These are phyloP conservation scores for Crotalus horridus DNA, from an alignment of 2,113 vertebrate genomes.

Conservation along the genomic window DNA sequence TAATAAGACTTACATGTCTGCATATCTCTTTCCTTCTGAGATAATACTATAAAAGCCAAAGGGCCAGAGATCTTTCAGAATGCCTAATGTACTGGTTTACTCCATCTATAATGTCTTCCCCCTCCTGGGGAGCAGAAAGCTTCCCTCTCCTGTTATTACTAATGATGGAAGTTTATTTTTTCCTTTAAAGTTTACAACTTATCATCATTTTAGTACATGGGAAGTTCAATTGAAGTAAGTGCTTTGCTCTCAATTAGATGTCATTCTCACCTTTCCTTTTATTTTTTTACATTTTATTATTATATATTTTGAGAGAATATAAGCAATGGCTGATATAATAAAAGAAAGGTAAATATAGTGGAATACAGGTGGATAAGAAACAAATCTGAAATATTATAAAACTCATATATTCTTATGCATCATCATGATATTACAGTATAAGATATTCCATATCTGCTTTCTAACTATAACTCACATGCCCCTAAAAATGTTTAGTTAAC, in stretches of 20 bases:
- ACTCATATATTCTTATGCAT: neutral
- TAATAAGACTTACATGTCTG: neutral
- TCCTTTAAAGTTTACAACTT: neutral
- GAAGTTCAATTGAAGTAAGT: neutral
- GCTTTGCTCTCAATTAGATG: neutral
- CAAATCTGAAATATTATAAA: neutral
- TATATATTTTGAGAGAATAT: neutral
- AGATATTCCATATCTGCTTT: neutral
- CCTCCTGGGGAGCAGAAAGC: neutral
- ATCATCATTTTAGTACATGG: neutral
- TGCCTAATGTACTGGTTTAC: neutral
- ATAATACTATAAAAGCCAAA: neutral
- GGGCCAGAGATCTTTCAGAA: neutral
- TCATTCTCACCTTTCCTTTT: neutral
- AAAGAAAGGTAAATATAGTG: neutral
- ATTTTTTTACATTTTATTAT: neutral
- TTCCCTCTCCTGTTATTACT: neutral
- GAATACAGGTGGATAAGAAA: neutral
- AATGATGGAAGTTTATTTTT: neutral
- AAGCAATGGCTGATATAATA: neutral
- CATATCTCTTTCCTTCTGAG: neutral
- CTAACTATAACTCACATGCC: neutral
- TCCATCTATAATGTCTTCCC: neutral
- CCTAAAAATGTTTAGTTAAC: neutral
- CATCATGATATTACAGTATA: neutral